Evolutionary conservation across 2,888 invertebrate genomes (phyloP), one percentile per base, ranked within the genome.

Genomic region (Cheilosia pagana): DNA sequence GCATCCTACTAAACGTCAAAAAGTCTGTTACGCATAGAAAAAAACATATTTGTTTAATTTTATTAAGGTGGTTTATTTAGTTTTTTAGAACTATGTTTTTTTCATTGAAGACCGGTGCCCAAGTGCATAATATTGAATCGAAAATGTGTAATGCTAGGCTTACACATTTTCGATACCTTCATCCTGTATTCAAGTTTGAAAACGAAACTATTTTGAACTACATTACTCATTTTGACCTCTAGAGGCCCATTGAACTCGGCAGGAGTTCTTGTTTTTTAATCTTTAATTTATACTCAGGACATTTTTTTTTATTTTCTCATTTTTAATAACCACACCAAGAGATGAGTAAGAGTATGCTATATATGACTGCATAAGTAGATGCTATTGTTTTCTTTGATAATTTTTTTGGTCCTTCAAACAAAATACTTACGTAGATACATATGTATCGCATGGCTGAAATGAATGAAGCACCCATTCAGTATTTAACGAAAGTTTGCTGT

Each of bases 401-500:
- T 74, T 25, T 31, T 31, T 43, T 35, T 52, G 48, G 53, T 70
- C 60, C 68, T 70, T 77, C 53, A 76, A 76, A 68, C 31, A 79
- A 67, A 52, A 55, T 52, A 45, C 45, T 62, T 43, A 41, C 21
- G 43, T 19, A 50, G 28, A 68, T 70, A 57, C 43, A 31, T 52
- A 74, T 78, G 16, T 55, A 68, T 57, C 31, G n/a, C n/a, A 31
- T 16, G 23, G 25, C 23, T 53, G 48, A 62, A 68, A 28, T 75
- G 75, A 74, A 70, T 70, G 63, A 62, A 57, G 62, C 41, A 68
- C 28, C 62, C 62, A 75, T 70, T 75, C 81, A 75, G 67, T 25
- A 43, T 68, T 81, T 53, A 81, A 62, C 41, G 75, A 75, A 81
- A 81, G 75, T 63, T 81, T 81, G 68, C 57, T 63, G 74, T 79